These are phyloP conservation scores for Tipula unca DNA, from an alignment of 2,888 invertebrate genomes.

Conservation along the genomic window DNA sequence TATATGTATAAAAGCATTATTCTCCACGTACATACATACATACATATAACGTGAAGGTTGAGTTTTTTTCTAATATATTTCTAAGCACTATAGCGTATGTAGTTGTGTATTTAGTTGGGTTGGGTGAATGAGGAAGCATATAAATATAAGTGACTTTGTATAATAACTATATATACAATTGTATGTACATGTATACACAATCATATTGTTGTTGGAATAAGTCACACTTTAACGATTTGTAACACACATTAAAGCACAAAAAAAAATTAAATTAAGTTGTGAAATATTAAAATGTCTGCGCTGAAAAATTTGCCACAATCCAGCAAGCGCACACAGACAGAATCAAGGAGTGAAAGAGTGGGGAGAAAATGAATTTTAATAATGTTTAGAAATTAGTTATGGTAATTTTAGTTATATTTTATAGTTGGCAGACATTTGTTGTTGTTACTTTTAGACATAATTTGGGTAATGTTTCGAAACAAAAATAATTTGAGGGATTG, in stretches of 20 bases:
- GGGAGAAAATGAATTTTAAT: neutral
- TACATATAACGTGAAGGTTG: neutral
- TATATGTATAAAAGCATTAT: neutral
- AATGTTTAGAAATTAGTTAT: neutral
- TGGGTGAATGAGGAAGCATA: neutral
- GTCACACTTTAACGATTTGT: slow-evolving; percentile 8
- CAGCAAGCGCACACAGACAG: neutral
- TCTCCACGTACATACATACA: neutral
- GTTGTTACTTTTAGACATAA: neutral
- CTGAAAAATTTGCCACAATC: neutral
- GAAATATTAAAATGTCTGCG: neutral
- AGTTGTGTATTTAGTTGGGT: neutral
- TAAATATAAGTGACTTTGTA: neutral
- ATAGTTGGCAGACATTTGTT: neutral
- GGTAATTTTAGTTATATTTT: neutral
- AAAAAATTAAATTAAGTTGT: neutral
- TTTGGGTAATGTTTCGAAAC: too few species aligned
- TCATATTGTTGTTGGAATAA: neutral
- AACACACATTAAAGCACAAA: neutral
- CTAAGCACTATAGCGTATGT: neutral
- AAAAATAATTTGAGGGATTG: too few species aligned
- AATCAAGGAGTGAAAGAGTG: too few species aligned
- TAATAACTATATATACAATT: neutral
- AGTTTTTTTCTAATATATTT: neutral
- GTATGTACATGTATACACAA: neutral